phyloP scores from a whole-genome alignment of 2,113 vertebrate species.

The Notarius lentiginosus region DNA sequence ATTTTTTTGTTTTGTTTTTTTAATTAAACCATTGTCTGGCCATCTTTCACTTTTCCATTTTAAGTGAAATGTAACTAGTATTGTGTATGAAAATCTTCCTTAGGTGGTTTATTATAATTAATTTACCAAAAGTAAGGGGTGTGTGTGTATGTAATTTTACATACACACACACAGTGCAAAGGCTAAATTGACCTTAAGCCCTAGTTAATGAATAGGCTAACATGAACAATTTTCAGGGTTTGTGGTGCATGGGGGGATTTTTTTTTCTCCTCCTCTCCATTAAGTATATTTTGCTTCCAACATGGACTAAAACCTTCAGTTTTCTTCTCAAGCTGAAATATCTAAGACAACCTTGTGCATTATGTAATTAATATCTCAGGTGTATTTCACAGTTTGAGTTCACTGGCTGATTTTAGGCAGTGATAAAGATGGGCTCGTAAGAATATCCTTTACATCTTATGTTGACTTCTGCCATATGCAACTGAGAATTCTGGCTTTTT shows the following conservation, averaged over 20 bases:
- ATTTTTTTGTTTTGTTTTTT: neutral
- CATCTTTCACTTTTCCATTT: conserved; percentile 1
- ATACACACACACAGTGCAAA: neutral
- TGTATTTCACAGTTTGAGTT: conserved; percentile 6
- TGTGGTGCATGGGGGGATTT: conserved; percentile 5
- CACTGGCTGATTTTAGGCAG: neutral
- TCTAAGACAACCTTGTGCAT: neutral
- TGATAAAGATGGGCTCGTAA: neutral
- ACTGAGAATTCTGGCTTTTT: conserved; percentile 7
- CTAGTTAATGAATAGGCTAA: conserved; percentile 7
- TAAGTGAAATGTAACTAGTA: neutral
- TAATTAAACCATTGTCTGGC: conserved; percentile 3
- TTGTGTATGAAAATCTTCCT: conserved; percentile 16
- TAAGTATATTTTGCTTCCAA: neutral
- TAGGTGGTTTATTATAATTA: conserved; percentile 12
- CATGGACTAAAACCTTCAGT: neutral
- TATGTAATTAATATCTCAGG: neutral
- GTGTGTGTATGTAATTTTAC: conserved; percentile 6
- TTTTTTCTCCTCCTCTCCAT: neutral
- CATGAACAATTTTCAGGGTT: conserved; percentile 38
- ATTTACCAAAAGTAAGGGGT: neutral
- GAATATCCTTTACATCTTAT: neutral
- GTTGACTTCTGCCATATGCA: neutral
- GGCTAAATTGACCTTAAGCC: conserved; percentile 18
- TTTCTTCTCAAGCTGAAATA: neutral